phyloP scores from a whole-genome alignment of 2,888 invertebrate species.

The Unio delphinus region DNA sequence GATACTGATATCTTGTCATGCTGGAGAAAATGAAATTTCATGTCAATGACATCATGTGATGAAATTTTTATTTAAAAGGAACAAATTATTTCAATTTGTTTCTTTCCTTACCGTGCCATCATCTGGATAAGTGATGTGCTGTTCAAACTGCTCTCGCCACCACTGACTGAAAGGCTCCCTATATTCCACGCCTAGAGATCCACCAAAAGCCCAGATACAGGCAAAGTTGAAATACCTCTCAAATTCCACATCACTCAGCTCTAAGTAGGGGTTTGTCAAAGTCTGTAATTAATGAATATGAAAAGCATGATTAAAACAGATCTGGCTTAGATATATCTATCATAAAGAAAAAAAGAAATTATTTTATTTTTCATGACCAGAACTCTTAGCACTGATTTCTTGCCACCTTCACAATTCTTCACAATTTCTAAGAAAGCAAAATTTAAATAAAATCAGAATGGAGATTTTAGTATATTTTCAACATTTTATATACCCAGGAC shows the following conservation, averaged over 20 bases:
- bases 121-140: constrained; percentile 63
- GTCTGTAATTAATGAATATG: constrained; percentile 35
- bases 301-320: too few relatives aligned
- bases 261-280: constrained; percentile 48
- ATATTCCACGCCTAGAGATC: constrained; percentile 58
- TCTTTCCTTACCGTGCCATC: constrained; percentile 60
- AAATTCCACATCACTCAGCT: constrained; percentile 64
- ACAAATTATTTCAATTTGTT: not conserved
- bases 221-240: constrained; percentile 69
- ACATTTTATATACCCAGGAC: too few relatives aligned
- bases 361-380: too few relatives aligned
- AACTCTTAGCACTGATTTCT: too few relatives aligned
- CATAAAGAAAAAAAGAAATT: too few relatives aligned
- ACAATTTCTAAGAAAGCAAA: too few relatives aligned
- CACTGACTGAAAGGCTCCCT: constrained; percentile 65
- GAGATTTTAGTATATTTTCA: too few relatives aligned
- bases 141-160: constrained; percentile 66
- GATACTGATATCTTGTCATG: not conserved
- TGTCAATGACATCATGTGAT: too few relatives aligned
- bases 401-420: too few relatives aligned
- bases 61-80: not conserved
- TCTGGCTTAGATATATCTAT: too few relatives aligned
- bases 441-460: too few relatives aligned
- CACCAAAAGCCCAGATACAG: constrained; percentile 69
- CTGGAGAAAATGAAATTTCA: not conserved